Base-by-base conservation (phyloP, 2,888 invertebrate genomes). In the Ectemnius continuus region DNA sequence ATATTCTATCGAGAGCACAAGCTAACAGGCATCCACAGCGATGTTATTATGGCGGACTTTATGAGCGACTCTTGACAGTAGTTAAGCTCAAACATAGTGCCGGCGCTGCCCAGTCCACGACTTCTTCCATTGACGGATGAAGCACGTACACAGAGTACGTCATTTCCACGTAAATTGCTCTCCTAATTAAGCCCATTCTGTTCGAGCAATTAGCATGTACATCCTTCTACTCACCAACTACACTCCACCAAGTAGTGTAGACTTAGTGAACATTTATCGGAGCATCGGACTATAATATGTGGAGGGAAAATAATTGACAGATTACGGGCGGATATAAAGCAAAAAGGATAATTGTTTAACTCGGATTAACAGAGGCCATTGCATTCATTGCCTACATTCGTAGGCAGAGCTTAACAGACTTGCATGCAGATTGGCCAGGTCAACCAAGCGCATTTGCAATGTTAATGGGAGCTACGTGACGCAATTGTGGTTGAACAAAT, bases 121-220 rank as follows among this genome's bases (percentile, higher is more conserved):
- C 52, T 74, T 67, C 67, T 76, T 74, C 70, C 52, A 67, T 76
- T 48, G 52, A 36, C 36, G 2, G 23, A 23, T 46, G 56, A 11
- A 59, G 61, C 52, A n/a, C 63, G 36, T 36, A 11, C n/a, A 52
- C 64, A 67, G 59, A 13, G 61, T 18, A 23, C 18, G 4, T 28
- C 18, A 5, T 52, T 70, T 36, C 58, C 64, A 45, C 18, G 52
- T 23, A 57, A 66, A 58, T 69, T 66, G 69, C 66, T 46, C 64
- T 28, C 63, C 13, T 64, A 70, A 64, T 74, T 64, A 58, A 62
- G 13, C 1, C 57, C 18, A 18, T 52, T 58, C 13, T 14, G 28
- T 4, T 28, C 4, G 48, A 20, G 6, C 61, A 52, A 67, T 74
- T 67, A 63, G 20, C 16, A 64, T 57, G n/a, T 36, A 23, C 23